These are phyloP conservation scores for Hephaestus fuliginosus DNA, from an alignment of 2,797 vertebrate species.

Conservation along the genomic window DNA sequence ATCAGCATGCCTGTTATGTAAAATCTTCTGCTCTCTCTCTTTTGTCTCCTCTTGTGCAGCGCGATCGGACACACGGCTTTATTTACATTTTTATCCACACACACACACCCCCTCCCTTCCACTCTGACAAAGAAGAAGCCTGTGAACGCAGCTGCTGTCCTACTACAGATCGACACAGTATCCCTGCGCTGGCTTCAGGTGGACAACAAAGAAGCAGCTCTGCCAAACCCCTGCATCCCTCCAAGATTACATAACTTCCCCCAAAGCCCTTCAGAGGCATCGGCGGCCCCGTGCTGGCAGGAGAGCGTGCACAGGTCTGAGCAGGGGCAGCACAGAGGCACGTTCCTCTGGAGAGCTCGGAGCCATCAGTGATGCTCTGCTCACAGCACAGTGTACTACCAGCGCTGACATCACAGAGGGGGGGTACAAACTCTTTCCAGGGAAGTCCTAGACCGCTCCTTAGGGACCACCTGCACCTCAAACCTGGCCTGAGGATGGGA, in stretches of 20 bases:
- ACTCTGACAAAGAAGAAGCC: background rate
- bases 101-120: background rate
- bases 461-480: too few species aligned
- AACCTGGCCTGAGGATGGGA: background rate
- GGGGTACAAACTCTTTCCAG: background rate
- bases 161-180: conserved; percentile 20
- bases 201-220: conserved; percentile 59
- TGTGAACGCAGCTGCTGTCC: conserved; percentile 42
- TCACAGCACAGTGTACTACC: conserved; percentile 11
- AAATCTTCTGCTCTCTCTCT: conserved; percentile 31
- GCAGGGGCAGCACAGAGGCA: background rate
- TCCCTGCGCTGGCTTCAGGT: conserved; percentile 51
- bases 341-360: conserved; percentile 9
- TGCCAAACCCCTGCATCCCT: conserved; percentile 59
- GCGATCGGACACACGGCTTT: background rate
- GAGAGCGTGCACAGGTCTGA: conserved; percentile 38
- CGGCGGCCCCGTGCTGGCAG: conserved; percentile 23
- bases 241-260: conserved; percentile 69
- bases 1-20: conserved; percentile 46
- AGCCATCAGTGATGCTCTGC: background rate
- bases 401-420: background rate
- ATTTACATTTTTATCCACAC: background rate
- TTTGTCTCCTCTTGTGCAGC: conserved; percentile 19
- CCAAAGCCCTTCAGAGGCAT: conserved; percentile 18
- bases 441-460: background rate